Evolutionary conservation across 2,113 vertebrate species (phyloP), one percentile per base, ranked within the genome.

Genomic region (Microcebus ravelobensis): DNA sequence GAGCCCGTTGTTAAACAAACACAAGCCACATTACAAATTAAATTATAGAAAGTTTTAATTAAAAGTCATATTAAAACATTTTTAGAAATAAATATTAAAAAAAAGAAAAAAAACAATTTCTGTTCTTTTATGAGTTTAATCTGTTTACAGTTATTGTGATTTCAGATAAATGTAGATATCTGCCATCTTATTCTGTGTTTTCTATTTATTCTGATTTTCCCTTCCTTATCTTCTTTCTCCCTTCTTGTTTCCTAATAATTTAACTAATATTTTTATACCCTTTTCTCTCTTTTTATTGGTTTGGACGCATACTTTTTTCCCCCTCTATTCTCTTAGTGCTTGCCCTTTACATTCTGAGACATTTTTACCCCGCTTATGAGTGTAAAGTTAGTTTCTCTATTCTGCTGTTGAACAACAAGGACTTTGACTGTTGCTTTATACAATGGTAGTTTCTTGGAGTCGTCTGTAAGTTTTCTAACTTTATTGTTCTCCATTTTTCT

Each of bases 121-220:
- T 88, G 59, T 39, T 25, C 18, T 73, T 96, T 84, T 91, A 73
- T 95, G 70, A 79, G 9, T 87, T 94, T 88, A 65, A 94, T 79
- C 42, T 91, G 21, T 65, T 95, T 81, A 92, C 27, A 70, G 90
- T 63, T 90, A 55, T 63, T 91, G 31, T 81, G 63, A 70, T 71
- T 39, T 87, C 34, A 83, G 34, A 87, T 57, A 90, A n/a, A 88
- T 79, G 3, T 80, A 5, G 7, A 8, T 81, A 83, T 36, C 85
- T 90, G 27, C 21, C 52, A 81, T 42, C 36, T 81, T 82, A 55
- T 8, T 90, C 39, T 87, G 12, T 81, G 42, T n/a, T 71, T 71
- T 92, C 27, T 87, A 55, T 77, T 87, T 86, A 76, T 68, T 7
- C n/a, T 59, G 5, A 57, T 18, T 96, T 86, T 91, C 48, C 71